phyloP scores from a whole-genome alignment of 2,113 vertebrate species.

The Rhipidura dahli region DNA sequence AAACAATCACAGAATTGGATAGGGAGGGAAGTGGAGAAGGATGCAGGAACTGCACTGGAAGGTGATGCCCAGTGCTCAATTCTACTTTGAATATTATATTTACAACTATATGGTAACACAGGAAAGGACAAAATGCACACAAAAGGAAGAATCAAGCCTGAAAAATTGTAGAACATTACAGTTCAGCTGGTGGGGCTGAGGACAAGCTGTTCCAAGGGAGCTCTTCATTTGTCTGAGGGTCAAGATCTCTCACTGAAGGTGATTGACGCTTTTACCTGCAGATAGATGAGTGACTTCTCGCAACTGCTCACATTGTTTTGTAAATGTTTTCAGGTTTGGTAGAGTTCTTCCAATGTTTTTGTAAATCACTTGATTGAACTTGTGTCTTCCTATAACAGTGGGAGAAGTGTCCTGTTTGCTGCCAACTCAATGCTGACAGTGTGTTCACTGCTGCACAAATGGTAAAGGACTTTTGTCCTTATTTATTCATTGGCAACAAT shows the following conservation, averaged over 20 bases:
- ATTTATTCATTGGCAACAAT: constrained; percentile 20
- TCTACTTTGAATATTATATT: neutral
- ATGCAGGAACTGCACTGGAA: neutral
- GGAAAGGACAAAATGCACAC: neutral
- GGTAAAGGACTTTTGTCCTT: neutral
- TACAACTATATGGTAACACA: neutral
- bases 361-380: neutral
- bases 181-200: neutral
- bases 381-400: neutral
- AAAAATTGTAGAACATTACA: neutral
- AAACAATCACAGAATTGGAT: neutral
- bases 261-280: neutral
- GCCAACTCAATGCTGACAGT: neutral
- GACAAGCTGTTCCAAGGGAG: neutral
- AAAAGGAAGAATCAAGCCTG: neutral
- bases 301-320: neutral
- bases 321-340: neutral
- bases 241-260: neutral
- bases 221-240: neutral
- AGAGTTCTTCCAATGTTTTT: neutral
- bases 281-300: neutral
- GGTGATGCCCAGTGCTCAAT: neutral
- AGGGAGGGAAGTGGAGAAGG: neutral
- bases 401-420: neutral
- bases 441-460: neutral